Base-by-base conservation (phyloP, 2,797 vertebrate genomes). In the Hirundo rustica region DNA sequence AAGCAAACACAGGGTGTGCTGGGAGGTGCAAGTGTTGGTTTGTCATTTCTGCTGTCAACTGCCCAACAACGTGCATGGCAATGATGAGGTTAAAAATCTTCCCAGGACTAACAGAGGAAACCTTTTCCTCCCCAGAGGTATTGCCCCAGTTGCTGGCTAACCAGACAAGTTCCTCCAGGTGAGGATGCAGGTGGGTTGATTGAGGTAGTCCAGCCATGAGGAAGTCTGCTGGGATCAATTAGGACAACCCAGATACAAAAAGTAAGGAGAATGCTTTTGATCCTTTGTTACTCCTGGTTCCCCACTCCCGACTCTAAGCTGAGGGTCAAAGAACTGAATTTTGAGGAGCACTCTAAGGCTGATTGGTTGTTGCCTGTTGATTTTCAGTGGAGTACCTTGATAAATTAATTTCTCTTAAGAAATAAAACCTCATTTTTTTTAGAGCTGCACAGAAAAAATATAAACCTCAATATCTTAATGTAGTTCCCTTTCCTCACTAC, bases 201-300 rank as follows among this genome's bases (percentile, higher is more conserved):
- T 92, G 89, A 88, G 67, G 89, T 82, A 96, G 92, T 61, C 96
- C 96, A 92, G 93, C 82, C 96, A 95, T 71, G 81, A 93, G 60
- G 48, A 96, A 97, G 36, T 95, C 97, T 97, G 74, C 84, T 96
- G 97, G 97, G 97, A 98, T 97, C 97, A 98, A 97, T 98, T 97
- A 97, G 89, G 87, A 72, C 40, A 83, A 96, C 93, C 89, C 93
- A 95, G 95, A 93, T 96, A 96, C 74, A 72, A 93, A 89, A 87
- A 93, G 77, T 12, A 88, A 95, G 87, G 78, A 86, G 47, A 82
- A 77, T 87, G 26, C n/a, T 77, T 88, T 48, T 66, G 64, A n/a
- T 95, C 76, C 89, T 68, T 84, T 83, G 32, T 38, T 95, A 38
- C 65, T 89, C 34, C 64, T 60, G 42, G 82, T 58, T 95, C 92